These are phyloP conservation scores for Virgularia gustaviana DNA, from an alignment of 92 coral and sea anemone species.

Conservation along the genomic window DNA sequence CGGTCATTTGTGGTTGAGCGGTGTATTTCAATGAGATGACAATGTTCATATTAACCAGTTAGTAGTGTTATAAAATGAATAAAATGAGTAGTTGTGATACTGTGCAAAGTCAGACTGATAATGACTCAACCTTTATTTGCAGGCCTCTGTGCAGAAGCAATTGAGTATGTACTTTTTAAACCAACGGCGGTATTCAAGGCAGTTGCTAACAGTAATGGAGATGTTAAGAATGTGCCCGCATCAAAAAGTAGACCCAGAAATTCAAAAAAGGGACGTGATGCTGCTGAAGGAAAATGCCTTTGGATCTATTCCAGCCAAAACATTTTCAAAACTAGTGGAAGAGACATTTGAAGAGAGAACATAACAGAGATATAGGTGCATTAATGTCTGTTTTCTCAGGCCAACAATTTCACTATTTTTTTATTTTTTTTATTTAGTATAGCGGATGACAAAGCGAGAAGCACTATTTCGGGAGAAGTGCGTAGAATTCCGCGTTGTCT, in stretches of 20 bases:
- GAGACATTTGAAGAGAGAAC: background rate
- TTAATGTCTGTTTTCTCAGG: constrained; percentile 5
- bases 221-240: too few species aligned
- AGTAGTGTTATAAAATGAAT: too few species aligned
- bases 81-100: too few species aligned
- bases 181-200: background rate
- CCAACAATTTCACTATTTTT: too few species aligned
- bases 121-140: too few species aligned
- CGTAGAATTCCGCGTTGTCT: constrained; percentile 18
- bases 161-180: constrained; percentile 6
- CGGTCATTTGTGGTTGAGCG: too few species aligned
- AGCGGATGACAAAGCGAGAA: constrained; percentile 29
- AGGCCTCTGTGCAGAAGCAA: background rate
- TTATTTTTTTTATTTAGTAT: constrained; percentile 18
- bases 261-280: constrained; percentile 8
- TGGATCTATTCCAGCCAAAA: background rate
- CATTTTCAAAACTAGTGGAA: constrained; percentile 1
- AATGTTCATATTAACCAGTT: too few species aligned
- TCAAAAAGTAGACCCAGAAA: too few species aligned
- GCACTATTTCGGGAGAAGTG: constrained; percentile 9
- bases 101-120: too few species aligned
- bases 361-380: too few species aligned
- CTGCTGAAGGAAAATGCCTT: background rate
- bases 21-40: too few species aligned
- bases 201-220: too few species aligned